A percentile compares a stretch with the other conserved stretches of the same genome.
phyloP scores from a whole-genome alignment of 2,888 invertebrate genomes.

The Ectobius pallidus region DNA sequence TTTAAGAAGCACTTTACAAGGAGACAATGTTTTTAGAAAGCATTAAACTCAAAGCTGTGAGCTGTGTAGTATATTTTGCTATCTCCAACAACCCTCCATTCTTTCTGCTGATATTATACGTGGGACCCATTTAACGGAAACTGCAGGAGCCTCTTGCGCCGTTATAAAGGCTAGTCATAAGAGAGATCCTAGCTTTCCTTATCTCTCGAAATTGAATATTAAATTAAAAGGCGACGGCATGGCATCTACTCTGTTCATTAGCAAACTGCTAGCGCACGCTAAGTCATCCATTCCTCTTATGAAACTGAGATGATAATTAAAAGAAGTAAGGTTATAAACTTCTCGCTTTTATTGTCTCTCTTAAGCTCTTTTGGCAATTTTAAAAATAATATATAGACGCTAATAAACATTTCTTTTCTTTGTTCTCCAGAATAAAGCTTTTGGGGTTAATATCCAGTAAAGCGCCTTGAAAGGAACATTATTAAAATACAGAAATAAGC shows the following conservation, averaged over 20 bases:
- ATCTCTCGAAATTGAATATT: conserved; percentile 8
- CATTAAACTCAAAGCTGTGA: too few species aligned
- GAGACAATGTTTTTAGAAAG: too few species aligned
- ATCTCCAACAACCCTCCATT: not conserved
- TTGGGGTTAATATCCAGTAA: too few species aligned
- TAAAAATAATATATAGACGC: too few species aligned
- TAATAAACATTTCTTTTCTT: too few species aligned
- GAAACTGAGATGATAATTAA: conserved; percentile 20
- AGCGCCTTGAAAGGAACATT: too few species aligned
- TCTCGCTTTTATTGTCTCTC: too few species aligned
- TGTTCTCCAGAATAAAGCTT: too few species aligned
- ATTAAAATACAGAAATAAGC: too few species aligned
- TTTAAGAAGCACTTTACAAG: too few species aligned
- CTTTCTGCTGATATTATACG: conserved; percentile 8
- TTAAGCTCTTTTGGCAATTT: too few species aligned
- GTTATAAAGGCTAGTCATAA: conserved; percentile 22
- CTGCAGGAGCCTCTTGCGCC: not conserved
- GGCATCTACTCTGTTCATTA: not conserved
- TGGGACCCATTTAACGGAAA: not conserved
- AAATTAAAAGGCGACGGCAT: not conserved
- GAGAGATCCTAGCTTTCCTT: not conserved
- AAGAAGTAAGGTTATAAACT: not conserved
- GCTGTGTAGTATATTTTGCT: not conserved
- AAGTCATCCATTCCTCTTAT: not conserved
- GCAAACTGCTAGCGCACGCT: not conserved